Conservation (phyloP, 2,888 invertebrate species). For the Spodoptera picta region DNA sequence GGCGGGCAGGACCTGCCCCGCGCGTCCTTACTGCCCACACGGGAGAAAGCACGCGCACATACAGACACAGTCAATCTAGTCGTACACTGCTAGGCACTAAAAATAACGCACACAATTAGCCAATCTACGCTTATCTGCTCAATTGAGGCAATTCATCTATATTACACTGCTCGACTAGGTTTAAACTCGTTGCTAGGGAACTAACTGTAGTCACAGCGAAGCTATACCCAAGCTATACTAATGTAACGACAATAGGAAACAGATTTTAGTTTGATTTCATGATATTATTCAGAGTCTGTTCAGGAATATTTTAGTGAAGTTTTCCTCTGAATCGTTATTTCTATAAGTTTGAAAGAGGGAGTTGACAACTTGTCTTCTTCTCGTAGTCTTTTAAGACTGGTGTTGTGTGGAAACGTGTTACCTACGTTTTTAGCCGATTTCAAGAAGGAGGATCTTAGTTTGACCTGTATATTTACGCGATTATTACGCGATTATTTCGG, state of each 20-base stretch:
- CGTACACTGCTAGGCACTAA: conserved; percentile 68
- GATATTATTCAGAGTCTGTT: too few species aligned
- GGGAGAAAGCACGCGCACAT: conserved; percentile 44
- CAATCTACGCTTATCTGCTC: conserved; percentile 68
- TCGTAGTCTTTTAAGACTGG: too few species aligned
- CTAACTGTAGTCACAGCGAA: conserved; percentile 4
- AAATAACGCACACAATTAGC: conserved; percentile 78
- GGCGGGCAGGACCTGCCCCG: neutral
- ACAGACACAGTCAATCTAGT: conserved; percentile 46
- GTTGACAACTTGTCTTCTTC: too few species aligned
- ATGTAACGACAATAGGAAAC: neutral
- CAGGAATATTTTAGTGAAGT: too few species aligned
- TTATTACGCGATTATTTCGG: too few species aligned
- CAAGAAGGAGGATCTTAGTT: too few species aligned
- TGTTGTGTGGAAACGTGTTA: too few species aligned
- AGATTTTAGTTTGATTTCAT: too few species aligned
- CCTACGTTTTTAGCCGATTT: too few species aligned
- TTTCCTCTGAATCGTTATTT: too few species aligned
- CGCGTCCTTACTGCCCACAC: conserved; percentile 9
- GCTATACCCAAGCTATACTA: neutral
- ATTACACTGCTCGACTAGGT: conserved; percentile 43
- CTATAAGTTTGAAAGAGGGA: too few species aligned
- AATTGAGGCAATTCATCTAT: conserved; percentile 73
- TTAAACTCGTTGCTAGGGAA: conserved; percentile 12
- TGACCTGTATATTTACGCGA: too few species aligned